phyloP scores from a whole-genome alignment of 2,113 vertebrate species.

The Actinemys pallida region DNA sequence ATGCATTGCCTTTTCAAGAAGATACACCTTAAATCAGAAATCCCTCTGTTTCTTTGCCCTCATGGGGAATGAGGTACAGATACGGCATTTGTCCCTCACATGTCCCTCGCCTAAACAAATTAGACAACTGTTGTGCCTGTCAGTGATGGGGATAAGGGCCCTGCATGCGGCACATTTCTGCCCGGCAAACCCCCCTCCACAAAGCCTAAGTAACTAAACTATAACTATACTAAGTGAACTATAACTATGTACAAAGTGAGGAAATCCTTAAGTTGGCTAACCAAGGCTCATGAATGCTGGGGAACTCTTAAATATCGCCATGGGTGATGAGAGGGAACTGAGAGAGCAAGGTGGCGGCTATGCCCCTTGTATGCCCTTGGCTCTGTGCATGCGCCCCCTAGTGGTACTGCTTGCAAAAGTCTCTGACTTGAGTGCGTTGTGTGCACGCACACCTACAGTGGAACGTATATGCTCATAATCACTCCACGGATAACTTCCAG shows the following conservation, averaged over 20 bases:
- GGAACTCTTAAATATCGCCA: too few relatives aligned
- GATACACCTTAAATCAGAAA: too few relatives aligned
- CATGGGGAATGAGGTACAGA: too few relatives aligned
- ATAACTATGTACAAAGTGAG: neutral
- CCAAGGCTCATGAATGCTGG: neutral
- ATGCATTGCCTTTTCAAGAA: too few relatives aligned
- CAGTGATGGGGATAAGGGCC: too few relatives aligned
- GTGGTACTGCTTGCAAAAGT: neutral
- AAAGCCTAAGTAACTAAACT: too few relatives aligned
- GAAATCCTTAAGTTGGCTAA: neutral
- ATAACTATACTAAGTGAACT: too few relatives aligned
- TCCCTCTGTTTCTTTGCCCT: too few relatives aligned
- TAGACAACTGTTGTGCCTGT: too few relatives aligned
- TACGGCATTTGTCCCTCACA: too few relatives aligned
- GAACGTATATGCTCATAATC: neutral
- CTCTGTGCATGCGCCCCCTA: too few relatives aligned
- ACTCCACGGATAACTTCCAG: neutral
- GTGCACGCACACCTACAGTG: neutral
- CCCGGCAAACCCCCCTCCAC: neutral
- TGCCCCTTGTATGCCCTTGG: neutral
- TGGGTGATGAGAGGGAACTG: neutral
- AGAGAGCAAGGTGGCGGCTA: neutral
- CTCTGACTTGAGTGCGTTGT: neutral
- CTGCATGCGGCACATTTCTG: neutral
- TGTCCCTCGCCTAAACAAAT: too few relatives aligned